Evolutionary conservation across 2,113 vertebrate genomes (phyloP).

Genomic region (Podilymbus podiceps): DNA sequence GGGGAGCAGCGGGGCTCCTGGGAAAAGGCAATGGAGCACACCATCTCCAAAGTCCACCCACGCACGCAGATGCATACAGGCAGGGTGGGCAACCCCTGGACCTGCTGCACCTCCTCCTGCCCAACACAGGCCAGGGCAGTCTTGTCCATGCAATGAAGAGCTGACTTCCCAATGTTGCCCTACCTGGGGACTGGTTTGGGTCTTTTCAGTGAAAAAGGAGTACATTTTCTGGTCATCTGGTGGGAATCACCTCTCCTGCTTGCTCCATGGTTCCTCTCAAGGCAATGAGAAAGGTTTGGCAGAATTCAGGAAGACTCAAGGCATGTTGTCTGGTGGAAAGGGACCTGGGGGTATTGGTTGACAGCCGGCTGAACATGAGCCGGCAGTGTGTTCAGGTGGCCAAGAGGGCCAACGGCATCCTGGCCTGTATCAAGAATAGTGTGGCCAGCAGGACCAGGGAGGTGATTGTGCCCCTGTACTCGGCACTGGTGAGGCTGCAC

Average conservation of each 20-base stretch:
- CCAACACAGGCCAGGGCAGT: accelerated
- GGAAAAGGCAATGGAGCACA: background rate
- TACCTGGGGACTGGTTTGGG: background rate
- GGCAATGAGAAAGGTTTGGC: background rate
- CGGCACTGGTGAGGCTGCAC: too few relatives aligned
- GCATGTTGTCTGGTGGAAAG: too few relatives aligned
- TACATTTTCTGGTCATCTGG: background rate
- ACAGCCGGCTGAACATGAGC: too few relatives aligned
- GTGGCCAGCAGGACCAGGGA: too few relatives aligned
- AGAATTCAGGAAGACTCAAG: background rate
- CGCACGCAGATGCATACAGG: background rate
- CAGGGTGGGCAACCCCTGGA: background rate
- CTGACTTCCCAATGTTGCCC: background rate
- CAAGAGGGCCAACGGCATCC: too few relatives aligned
- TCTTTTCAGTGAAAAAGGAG: background rate
- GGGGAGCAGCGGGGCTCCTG: background rate
- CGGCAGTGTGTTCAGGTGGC: too few relatives aligned
- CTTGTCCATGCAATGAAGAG: background rate
- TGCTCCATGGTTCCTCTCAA: background rate
- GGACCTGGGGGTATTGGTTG: too few relatives aligned
- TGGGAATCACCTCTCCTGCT: background rate
- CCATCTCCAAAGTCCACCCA: accelerated
- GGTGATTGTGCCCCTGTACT: too few relatives aligned
- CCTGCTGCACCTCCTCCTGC: background rate
- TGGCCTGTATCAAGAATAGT: too few relatives aligned